These are phyloP conservation scores for Aurelia aurita complex sp. Pacific DNA, from an alignment of 30 jellyfish, hydroid and myxozoan species.

Conservation along the genomic window DNA sequence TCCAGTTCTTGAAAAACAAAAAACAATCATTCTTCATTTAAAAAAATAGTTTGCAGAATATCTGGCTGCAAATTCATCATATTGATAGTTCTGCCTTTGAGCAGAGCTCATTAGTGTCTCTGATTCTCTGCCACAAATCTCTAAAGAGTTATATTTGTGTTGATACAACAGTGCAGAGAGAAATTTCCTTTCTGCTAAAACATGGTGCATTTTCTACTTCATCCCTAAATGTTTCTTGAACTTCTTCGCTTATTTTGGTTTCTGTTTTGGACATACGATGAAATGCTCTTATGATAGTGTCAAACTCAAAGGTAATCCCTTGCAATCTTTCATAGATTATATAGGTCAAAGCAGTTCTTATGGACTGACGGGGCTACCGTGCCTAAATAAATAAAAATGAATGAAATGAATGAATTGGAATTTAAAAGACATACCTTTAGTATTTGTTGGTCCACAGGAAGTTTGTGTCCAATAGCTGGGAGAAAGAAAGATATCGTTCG, in stretches of 20 bases:
- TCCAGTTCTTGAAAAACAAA: not conserved
- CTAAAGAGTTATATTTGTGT: too few species aligned
- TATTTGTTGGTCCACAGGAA: conserved; percentile 17
- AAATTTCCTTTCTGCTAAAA: too few species aligned
- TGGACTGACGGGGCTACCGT: too few species aligned
- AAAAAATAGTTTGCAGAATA: not conserved
- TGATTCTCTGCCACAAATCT: too few species aligned
- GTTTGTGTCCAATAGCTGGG: conserved; percentile 9
- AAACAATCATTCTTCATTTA: not conserved
- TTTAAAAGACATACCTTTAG: conserved; percentile 1
- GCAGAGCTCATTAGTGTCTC: too few species aligned
- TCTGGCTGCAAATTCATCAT: not conserved
- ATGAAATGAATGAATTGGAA: too few species aligned
- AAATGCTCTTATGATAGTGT: not conserved
- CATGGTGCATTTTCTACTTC: too few species aligned
- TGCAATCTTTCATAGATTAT: not conserved
- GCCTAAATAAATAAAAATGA: too few species aligned
- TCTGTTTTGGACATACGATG: not conserved
- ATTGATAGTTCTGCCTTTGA: not conserved
- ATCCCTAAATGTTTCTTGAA: too few species aligned
- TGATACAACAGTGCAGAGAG: too few species aligned
- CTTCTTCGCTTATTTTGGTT: too few species aligned
- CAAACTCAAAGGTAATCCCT: not conserved
- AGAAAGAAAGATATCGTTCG: not conserved
- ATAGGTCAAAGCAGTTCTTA: too few species aligned